phyloP scores from a whole-genome alignment of 2,888 invertebrate species.

The Tryphoninae sp. region DNA sequence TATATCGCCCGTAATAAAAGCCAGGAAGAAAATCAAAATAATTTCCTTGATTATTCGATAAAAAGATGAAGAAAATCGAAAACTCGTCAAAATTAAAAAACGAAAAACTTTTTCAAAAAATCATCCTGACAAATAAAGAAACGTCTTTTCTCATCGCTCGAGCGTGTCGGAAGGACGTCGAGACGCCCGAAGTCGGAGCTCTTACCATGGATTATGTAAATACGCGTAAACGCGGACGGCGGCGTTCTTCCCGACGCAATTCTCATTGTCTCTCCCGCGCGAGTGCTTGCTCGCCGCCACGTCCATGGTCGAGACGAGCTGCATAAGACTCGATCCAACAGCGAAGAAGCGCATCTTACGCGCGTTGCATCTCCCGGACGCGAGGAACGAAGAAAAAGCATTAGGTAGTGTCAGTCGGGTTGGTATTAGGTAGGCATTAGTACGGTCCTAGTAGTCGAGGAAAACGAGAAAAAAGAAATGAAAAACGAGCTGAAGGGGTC shows the following conservation, averaged over 20 bases:
- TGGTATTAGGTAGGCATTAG: conserved; percentile 45
- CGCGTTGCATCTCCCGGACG: conserved; percentile 4
- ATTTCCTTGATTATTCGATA: no score
- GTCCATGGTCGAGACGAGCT: conserved; percentile 51
- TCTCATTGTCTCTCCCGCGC: conserved; percentile 54
- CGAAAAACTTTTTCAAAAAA: no score
- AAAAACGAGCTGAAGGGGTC: conserved; percentile 12
- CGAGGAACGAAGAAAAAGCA: conserved; percentile 30
- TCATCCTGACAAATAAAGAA: not conserved
- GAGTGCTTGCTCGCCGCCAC: conserved; percentile 38
- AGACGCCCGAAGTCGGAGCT: not conserved
- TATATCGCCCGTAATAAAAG: not conserved
- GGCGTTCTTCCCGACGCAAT: conserved; percentile 52
- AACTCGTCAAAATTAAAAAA: no score
- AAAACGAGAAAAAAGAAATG: not conserved
- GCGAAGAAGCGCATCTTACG: not conserved
- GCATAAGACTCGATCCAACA: conserved; percentile 22
- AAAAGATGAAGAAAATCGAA: no score
- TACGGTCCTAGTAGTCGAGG: not conserved
- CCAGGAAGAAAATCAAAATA: no score
- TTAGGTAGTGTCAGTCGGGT: conserved; percentile 27
- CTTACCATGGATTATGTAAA: conserved; percentile 67
- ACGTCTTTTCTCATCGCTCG: not conserved
- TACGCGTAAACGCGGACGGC: conserved; percentile 66
- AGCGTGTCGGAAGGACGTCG: conserved; percentile 14